Percentiles rank a stretch among this genome's conserved stretches.
Conservation (phyloP, 2,113 vertebrate genomes). For the Mastomys coucha region DNA sequence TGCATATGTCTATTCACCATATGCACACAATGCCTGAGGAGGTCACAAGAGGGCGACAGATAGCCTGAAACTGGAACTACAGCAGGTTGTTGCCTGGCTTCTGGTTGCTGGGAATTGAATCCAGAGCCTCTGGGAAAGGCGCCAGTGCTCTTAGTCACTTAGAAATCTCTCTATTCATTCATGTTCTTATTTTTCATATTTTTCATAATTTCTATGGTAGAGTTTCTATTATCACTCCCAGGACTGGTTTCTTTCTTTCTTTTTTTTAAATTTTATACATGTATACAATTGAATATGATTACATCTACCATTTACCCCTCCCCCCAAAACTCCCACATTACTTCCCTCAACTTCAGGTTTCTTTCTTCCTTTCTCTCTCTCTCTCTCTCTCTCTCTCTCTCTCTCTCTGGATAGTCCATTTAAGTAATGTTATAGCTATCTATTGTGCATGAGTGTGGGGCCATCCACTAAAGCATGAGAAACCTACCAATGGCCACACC, state of each 20-base stretch:
- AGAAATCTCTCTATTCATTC: not conserved
- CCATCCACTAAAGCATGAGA: not conserved
- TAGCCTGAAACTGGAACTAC: not conserved
- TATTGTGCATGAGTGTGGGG: not conserved
- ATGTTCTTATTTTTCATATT: conserved; percentile 2
- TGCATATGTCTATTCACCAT: too few species aligned
- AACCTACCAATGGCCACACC: not conserved
- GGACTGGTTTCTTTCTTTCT: not conserved
- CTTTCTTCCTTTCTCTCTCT: not conserved
- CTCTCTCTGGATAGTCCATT: not conserved
- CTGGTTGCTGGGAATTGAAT: not conserved
- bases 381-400: fast-evolving
- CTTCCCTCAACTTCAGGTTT: not conserved
- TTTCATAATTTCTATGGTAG: not conserved
- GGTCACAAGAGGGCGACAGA: not conserved
- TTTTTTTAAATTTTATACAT: not conserved
- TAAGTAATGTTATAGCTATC: not conserved
- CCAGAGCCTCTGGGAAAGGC: not conserved
- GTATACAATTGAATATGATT: not conserved
- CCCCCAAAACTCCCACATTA: not conserved
- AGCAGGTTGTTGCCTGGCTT: not conserved
- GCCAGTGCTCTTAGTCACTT: not conserved
- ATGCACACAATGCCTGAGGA: not conserved
- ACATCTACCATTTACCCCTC: not conserved
- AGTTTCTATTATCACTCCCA: not conserved